Conservation (phyloP, 2,113 vertebrate species). For the Lasiurus borealis region DNA sequence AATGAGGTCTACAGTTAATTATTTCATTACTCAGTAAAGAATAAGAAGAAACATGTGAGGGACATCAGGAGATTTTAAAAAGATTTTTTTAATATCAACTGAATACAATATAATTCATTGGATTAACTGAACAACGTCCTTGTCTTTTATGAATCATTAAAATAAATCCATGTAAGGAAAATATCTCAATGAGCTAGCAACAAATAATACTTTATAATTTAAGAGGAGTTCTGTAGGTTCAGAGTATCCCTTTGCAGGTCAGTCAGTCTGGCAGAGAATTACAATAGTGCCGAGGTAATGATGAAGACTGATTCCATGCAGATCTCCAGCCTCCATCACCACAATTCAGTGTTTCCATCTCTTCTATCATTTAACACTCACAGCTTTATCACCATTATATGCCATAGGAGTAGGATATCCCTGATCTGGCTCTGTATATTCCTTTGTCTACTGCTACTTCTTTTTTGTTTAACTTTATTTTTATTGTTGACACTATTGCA, state of each 20-base stretch:
- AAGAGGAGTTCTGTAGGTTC: background rate
- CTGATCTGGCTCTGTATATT: background rate
- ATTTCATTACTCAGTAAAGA: background rate
- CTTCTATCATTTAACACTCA: background rate
- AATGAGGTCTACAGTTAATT: background rate
- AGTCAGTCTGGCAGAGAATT: background rate
- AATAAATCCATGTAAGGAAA: slow-evolving; percentile 27
- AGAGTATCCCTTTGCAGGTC: background rate
- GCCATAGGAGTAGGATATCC: background rate
- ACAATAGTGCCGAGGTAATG: background rate
- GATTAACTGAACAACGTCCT: slow-evolving; percentile 12
- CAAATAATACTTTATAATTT: background rate
- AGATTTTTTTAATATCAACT: background rate
- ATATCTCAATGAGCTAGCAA: background rate
- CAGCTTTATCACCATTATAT: background rate
- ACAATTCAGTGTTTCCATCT: background rate
- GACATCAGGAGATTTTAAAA: background rate
- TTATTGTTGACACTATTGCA: background rate
- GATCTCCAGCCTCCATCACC: background rate
- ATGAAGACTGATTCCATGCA: background rate
- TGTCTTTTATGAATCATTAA: background rate
- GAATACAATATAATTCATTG: background rate
- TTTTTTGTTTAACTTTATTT: background rate
- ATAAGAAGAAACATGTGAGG: background rate
- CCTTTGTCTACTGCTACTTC: background rate